phyloP scores from a whole-genome alignment of 1,140 invertebrate species.

The Bombus consobrinus region DNA sequence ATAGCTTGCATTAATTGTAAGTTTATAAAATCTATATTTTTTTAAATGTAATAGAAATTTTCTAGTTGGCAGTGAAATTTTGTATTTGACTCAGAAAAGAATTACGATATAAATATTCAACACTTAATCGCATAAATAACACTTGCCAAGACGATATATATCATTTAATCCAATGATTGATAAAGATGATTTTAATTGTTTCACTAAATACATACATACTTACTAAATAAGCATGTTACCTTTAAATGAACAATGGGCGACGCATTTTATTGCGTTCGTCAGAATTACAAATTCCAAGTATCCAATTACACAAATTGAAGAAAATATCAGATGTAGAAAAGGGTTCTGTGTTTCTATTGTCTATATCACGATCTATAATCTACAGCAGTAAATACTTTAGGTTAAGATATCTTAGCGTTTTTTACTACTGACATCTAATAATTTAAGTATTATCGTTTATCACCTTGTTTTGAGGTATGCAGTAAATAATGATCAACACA shows the following conservation, averaged over 20 bases:
- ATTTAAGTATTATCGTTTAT: not conserved
- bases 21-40: not conserved
- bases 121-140: too few species aligned
- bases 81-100: too few species aligned
- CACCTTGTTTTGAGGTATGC: not conserved
- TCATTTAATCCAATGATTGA: not conserved
- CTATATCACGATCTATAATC: not conserved
- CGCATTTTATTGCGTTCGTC: not conserved
- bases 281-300: not conserved
- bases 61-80: too few species aligned
- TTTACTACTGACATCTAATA: too few species aligned
- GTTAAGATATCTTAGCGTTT: too few species aligned
- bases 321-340: not conserved
- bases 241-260: not conserved
- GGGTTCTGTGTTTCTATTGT: not conserved
- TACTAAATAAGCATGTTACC: not conserved
- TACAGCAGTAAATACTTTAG: not conserved
- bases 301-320: not conserved
- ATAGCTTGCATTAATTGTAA: not conserved
- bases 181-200: not conserved
- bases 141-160: too few species aligned
- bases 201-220: not conserved
- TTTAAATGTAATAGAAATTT: not conserved
- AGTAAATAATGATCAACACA: not conserved
- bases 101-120: too few species aligned